Conservation (phyloP, 1,140 invertebrate genomes). For the Marisa cornuarietis region DNA sequence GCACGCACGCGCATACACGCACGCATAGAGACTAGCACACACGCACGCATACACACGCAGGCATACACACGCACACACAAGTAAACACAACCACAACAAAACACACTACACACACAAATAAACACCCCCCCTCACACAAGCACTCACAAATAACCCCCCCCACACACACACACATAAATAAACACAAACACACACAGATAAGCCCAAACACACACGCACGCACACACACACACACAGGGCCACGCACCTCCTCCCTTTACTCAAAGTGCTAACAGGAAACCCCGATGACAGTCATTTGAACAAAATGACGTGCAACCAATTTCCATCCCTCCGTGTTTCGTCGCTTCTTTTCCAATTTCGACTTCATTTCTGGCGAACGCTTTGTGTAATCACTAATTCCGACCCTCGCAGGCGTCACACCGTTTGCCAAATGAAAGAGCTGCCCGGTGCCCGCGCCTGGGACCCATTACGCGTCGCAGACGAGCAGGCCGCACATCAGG, state of each 20-base stretch:
- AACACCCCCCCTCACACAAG: background rate
- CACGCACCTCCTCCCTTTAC: background rate
- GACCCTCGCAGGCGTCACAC: background rate
- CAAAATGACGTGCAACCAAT: conserved; percentile 8
- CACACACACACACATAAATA: background rate
- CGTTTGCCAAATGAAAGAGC: conserved; percentile 25
- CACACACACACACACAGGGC: background rate
- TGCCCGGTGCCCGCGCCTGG: background rate
- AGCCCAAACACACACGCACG: background rate
- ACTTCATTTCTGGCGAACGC: conserved; percentile 8
- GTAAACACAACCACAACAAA: background rate
- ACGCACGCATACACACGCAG: background rate
- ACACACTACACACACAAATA: background rate
- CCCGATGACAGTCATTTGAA: conserved; percentile 18
- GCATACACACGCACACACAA: background rate
- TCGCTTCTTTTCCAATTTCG: conserved; percentile 23
- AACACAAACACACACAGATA: background rate
- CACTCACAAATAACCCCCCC: background rate
- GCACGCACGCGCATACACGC: background rate
- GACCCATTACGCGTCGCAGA: conserved; percentile 16
- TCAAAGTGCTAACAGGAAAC: background rate
- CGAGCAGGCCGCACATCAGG: conserved; percentile 10
- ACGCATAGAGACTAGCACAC: too few relatives aligned
- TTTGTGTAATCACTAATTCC: conserved; percentile 28
- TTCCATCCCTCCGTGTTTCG: conserved; percentile 5